phyloP scores from a whole-genome alignment of 2,797 vertebrate genomes.

The Tragelaphus oryx region DNA sequence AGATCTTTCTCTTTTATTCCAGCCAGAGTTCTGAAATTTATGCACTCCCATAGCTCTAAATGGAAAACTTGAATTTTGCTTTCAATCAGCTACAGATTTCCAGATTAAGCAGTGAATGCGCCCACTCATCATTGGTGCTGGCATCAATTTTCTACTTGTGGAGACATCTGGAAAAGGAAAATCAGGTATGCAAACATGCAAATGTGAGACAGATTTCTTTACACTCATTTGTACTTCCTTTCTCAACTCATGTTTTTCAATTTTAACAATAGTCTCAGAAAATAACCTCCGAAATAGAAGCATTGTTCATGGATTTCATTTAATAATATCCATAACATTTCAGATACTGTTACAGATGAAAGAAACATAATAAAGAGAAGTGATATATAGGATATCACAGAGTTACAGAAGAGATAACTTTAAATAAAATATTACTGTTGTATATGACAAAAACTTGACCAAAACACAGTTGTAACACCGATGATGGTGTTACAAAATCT shows the following conservation, averaged over 20 bases:
- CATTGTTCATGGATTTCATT: neutral
- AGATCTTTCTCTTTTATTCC: neutral
- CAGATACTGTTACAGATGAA: neutral
- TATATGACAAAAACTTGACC: neutral
- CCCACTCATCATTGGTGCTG: neutral
- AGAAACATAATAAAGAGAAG: neutral
- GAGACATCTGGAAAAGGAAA: neutral
- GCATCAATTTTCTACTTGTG: neutral
- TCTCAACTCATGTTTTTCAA: neutral
- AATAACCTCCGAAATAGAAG: neutral
- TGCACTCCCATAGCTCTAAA: neutral
- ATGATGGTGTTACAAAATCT: neutral
- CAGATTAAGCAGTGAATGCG: neutral
- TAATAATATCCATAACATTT: neutral
- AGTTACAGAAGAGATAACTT: neutral
- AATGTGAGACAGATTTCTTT: neutral
- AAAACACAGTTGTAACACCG: neutral
- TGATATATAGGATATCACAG: neutral
- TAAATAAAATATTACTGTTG: neutral
- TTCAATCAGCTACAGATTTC: neutral
- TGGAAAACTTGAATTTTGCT: neutral
- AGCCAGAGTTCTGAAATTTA: neutral
- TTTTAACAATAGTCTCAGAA: conserved; percentile 6
- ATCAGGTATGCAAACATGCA: neutral
- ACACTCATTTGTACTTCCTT: conserved; percentile 1